Evolutionary conservation across 2,113 vertebrate genomes (phyloP).

Genomic region (Rhynchopsitta pachyrhyncha): DNA sequence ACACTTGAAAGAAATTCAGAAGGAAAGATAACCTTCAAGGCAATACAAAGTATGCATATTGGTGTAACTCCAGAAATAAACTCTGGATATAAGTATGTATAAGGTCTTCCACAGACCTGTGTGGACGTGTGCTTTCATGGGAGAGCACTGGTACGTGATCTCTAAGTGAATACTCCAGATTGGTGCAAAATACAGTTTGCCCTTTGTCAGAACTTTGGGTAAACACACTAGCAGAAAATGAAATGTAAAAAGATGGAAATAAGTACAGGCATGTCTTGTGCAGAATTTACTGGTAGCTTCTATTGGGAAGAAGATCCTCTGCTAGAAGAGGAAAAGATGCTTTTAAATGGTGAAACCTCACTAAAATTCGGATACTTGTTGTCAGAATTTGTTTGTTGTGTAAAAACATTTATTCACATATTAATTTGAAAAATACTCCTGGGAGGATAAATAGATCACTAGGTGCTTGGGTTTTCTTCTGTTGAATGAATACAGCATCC

Average conservation of each 20-base stretch:
- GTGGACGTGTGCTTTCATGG: not conserved
- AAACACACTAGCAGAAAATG: not conserved
- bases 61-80: conserved; percentile 1
- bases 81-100: not conserved
- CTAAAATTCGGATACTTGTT: not conserved
- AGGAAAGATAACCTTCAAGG: conserved; percentile 16
- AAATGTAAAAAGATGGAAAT: not conserved
- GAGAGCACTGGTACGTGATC: not conserved
- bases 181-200: not conserved
- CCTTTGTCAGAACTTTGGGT: not conserved
- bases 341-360: not conserved
- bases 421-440: not conserved
- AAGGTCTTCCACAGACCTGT: not conserved
- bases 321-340: not conserved
- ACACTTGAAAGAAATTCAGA: conserved; percentile 38
- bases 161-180: not conserved
- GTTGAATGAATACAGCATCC: not conserved
- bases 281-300: not conserved
- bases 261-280: not conserved
- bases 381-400: not conserved
- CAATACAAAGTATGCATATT: conserved; percentile 1
- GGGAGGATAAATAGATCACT: not conserved
- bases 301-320: not conserved
- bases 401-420: not conserved
- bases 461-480: not conserved